Evolutionary conservation across 2,888 invertebrate genomes (phyloP), one percentile per base, ranked within the genome.

Genomic region (Deladenus siricidicola): DNA sequence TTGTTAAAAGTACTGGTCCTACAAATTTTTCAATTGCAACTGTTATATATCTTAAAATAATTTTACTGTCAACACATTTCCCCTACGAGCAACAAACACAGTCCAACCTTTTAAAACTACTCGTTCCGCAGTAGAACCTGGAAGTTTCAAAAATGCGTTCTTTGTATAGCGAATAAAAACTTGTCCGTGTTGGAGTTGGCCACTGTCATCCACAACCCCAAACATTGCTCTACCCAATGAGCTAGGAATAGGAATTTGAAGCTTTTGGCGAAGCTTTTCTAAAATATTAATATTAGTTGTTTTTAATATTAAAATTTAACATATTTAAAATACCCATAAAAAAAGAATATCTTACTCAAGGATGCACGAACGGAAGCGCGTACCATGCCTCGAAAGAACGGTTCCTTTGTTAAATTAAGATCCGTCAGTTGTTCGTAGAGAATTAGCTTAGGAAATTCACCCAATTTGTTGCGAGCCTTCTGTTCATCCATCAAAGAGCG

Each of bases 1-100:
- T 81, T 10, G 79, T 78, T n/a, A 81, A 75, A 43, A 81, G 70
- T 1, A 81, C 76, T 14, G 68, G 69, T 14, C 80, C 75, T 53
- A 47, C 50, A 14, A 24, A 47, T 10, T 19, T 10, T 14, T n/a
- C 19, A 47, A 14, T 8, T n/a, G 8, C 48, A 23, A n/a, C n/a
- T n/a, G n/a, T n/a, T 14, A 8, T 19, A 47, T 14, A 47, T 47
- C 10, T 8, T 47, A 19, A 47, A 19, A n/a, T 10, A 10, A 30
- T 42, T 4, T 28, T 26, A n/a, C 17, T 23, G 3, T n/a, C 24
- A 48, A 14, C 14, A n/a, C 19, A 42, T 14, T 28, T n/a, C 10
- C 21, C n/a, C 28, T 21, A 26, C n/a, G 17, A 24, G 19, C 19
- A 51, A 24, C 28, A 17, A 21, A 0, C 8, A 17, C 17, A n/a